A percentile compares a stretch with the other conserved stretches of the same genome.
These are phyloP conservation scores for Arrhamphus sclerolepis DNA, from an alignment of 2,797 vertebrate species.

Conservation along the genomic window DNA sequence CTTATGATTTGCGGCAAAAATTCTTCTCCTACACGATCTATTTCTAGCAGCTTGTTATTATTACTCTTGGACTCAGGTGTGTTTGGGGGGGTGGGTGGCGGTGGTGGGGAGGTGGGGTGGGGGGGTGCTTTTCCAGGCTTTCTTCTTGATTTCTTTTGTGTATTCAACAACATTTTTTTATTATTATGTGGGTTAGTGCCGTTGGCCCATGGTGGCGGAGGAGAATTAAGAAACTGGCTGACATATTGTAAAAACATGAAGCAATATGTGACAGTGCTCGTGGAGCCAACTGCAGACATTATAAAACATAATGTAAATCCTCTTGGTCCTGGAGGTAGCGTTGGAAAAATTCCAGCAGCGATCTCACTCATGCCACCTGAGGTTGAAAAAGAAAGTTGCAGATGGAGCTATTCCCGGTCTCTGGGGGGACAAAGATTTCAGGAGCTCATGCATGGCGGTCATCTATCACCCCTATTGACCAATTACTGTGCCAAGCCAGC, in stretches of 20 bases:
- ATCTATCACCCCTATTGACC: slow-evolving; percentile 67
- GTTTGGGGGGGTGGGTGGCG: too few relatives aligned
- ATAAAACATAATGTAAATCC: slow-evolving; percentile 8
- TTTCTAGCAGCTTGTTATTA: slow-evolving; percentile 52
- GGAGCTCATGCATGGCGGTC: slow-evolving; percentile 58
- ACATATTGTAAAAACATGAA: neutral
- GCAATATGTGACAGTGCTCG: neutral
- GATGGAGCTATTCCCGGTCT: slow-evolving; percentile 28
- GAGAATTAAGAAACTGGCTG: neutral
- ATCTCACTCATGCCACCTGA: slow-evolving; percentile 30
- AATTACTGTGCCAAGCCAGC: slow-evolving; percentile 53
- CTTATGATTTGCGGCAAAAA: slow-evolving; percentile 12
- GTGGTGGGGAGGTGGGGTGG: too few relatives aligned
- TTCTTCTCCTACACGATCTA: neutral
- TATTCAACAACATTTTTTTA: slow-evolving; percentile 26
- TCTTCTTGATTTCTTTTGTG: slow-evolving; percentile 34
- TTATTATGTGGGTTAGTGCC: slow-evolving; percentile 34
- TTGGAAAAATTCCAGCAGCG: slow-evolving; percentile 21
- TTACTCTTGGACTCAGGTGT: slow-evolving; percentile 50
- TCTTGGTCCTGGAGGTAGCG: neutral
- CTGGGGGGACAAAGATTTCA: slow-evolving; percentile 26
- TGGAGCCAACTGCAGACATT: slow-evolving; percentile 1
- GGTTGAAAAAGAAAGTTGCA: slow-evolving; percentile 21
- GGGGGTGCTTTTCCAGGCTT: slow-evolving; percentile 33
- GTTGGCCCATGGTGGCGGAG: slow-evolving; percentile 15